Conservation (phyloP, 2,888 invertebrate species). For the Sminthurides aquaticus region DNA sequence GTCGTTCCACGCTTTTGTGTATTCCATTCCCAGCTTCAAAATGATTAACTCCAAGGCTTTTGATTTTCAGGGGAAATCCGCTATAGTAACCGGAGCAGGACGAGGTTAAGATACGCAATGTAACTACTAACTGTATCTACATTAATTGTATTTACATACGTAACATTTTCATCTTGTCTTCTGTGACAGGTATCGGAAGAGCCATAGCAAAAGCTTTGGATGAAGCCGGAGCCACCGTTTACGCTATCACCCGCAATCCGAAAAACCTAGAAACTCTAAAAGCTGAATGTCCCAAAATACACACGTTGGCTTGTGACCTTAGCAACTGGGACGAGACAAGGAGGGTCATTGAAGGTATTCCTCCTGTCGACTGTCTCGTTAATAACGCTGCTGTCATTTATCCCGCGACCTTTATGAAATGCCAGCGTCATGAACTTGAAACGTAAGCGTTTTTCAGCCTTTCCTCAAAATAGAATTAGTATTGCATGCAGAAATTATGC, state of each 20-base stretch:
- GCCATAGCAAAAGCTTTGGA: background rate
- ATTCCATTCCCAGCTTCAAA: too few relatives aligned
- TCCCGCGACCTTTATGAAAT: background rate
- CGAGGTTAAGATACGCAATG: background rate
- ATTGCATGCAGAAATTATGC: background rate
- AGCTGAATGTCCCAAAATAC: background rate
- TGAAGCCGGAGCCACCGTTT: slow-evolving; percentile 2
- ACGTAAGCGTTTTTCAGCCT: background rate
- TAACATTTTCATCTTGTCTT: background rate
- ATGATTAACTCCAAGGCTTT: background rate
- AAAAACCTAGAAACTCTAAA: background rate
- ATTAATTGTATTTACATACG: too few relatives aligned
- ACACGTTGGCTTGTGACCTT: background rate
- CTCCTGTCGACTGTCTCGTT: background rate
- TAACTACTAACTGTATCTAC: background rate
- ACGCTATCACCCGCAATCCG: background rate
- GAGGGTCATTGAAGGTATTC: background rate
- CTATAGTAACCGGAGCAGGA: slow-evolving; percentile 1
- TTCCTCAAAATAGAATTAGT: too few relatives aligned
- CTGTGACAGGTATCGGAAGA: slow-evolving; percentile 3
- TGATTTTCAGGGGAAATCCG: background rate
- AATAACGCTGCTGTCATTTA: slow-evolving; percentile 1
- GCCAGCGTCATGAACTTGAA: background rate
- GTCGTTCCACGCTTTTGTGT: too few relatives aligned
- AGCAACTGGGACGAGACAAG: background rate